Percentiles rank a stretch among this genome's conserved stretches.
Evolutionary conservation across 2,797 vertebrate genomes (phyloP).

Genomic region (Cheracebus regulus): DNA sequence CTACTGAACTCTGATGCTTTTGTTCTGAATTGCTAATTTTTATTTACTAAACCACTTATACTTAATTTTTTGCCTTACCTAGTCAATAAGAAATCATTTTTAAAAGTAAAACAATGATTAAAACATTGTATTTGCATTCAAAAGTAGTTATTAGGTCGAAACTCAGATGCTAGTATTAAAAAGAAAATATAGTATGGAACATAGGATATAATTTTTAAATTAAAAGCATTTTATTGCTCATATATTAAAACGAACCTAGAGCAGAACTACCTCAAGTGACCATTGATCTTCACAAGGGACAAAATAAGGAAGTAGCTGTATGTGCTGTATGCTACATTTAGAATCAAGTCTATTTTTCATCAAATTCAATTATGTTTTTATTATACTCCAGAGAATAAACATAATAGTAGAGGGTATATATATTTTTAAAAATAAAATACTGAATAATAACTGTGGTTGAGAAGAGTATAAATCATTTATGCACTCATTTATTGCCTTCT

Average conservation of each 20-base stretch:
- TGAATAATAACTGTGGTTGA: constrained; percentile 82
- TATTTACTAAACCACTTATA: constrained; percentile 60
- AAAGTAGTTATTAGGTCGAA: constrained; percentile 72
- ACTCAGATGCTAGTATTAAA: constrained; percentile 78
- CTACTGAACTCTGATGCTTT: constrained; percentile 8
- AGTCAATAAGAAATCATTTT: constrained; percentile 66
- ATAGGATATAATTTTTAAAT: constrained; percentile 81
- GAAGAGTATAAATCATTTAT: constrained; percentile 83
- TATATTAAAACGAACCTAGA: constrained; percentile 81
- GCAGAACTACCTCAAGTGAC: constrained; percentile 82
- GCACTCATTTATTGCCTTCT: constrained; percentile 82
- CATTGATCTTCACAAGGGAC: constrained; percentile 83
- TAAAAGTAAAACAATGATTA: constrained; percentile 73
- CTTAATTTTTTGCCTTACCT: constrained; percentile 70
- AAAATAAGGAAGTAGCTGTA: constrained; percentile 76
- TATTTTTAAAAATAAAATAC: constrained; percentile 84
- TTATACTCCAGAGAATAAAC: constrained; percentile 83
- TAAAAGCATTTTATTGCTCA: constrained; percentile 82
- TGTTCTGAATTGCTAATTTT: constrained; percentile 46
- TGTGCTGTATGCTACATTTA: constrained; percentile 76
- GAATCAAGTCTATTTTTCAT: constrained; percentile 84
- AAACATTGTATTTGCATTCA: constrained; percentile 68
- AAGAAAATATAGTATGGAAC: constrained; percentile 74
- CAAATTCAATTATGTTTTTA: constrained; percentile 85
- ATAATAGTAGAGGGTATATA: constrained; percentile 82